Evolutionary conservation across 2,113 vertebrate species (phyloP).

Genomic region (Dicerorhinus sumatrensis): DNA sequence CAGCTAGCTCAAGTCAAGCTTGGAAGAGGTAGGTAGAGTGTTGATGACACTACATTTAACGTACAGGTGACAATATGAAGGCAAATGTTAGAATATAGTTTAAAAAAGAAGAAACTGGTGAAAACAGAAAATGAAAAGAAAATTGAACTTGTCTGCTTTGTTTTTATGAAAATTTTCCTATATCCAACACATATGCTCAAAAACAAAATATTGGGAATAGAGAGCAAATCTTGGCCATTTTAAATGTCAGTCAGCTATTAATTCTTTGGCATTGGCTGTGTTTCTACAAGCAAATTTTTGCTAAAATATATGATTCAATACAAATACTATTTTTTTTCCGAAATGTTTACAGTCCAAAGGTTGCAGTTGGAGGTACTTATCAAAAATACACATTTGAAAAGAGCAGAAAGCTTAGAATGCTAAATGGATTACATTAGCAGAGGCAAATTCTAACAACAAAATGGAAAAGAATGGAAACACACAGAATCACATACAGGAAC

Average conservation of each 20-base stretch:
- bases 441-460: conserved; percentile 35
- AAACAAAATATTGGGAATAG: conserved; percentile 1
- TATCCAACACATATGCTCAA: neutral
- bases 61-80: neutral
- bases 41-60: neutral
- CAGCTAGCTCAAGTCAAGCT: neutral
- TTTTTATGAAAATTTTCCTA: neutral
- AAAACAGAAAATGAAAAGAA: neutral
- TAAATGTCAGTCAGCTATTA: neutral
- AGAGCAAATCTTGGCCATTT: neutral
- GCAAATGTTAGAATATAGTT: neutral
- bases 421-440: neutral
- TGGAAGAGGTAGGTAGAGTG: neutral
- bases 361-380: neutral
- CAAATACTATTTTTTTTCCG: neutral
- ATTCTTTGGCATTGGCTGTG: neutral
- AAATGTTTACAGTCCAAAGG: neutral
- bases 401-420: neutral
- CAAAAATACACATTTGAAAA: conserved; percentile 27
- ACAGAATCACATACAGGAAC: neutral
- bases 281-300: neutral
- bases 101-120: neutral
- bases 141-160: neutral
- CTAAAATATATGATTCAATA: neutral
- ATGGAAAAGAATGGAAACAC: neutral